These are phyloP conservation scores for Serripes groenlandicus DNA, from an alignment of 2,888 invertebrate genomes.

Conservation along the genomic window DNA sequence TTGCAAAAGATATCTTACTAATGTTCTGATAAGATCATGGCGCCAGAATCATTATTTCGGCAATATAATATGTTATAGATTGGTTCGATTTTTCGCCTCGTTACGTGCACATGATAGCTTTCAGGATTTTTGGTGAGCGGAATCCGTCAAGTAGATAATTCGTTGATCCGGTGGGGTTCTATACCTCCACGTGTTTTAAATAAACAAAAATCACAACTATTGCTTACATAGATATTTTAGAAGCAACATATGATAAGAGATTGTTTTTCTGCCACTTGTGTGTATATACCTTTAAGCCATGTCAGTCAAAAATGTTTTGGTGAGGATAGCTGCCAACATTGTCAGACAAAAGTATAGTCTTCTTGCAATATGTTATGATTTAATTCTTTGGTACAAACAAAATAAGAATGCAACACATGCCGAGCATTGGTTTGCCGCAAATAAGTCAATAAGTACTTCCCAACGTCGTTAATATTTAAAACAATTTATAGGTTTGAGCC, in stretches of 20 bases:
- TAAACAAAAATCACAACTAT: slow-evolving; percentile 51
- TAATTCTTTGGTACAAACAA: too few species aligned
- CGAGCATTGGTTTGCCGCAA: too few species aligned
- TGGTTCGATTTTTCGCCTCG: background rate
- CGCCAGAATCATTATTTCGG: background rate
- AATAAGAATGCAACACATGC: too few species aligned
- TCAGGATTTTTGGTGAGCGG: background rate
- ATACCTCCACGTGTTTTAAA: slow-evolving; percentile 56
- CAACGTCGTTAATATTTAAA: too few species aligned
- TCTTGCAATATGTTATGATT: too few species aligned
- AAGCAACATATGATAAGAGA: slow-evolving; percentile 37
- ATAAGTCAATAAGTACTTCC: too few species aligned
- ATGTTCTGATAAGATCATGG: background rate
- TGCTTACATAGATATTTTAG: slow-evolving; percentile 48
- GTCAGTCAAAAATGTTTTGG: background rate
- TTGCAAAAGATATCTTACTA: too few species aligned
- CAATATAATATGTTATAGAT: slow-evolving; percentile 4
- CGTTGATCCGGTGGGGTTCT: slow-evolving; percentile 21
- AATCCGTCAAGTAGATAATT: slow-evolving; percentile 8
- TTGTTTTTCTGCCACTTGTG: slow-evolving; percentile 48
- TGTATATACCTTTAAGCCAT: slow-evolving; percentile 3
- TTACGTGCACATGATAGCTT: background rate
- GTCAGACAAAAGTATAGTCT: too few species aligned
- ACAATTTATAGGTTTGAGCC: too few species aligned
- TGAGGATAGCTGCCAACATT: background rate